Base-by-base conservation (phyloP, 2,113 vertebrate genomes). In the Acanthisitta chloris region DNA sequence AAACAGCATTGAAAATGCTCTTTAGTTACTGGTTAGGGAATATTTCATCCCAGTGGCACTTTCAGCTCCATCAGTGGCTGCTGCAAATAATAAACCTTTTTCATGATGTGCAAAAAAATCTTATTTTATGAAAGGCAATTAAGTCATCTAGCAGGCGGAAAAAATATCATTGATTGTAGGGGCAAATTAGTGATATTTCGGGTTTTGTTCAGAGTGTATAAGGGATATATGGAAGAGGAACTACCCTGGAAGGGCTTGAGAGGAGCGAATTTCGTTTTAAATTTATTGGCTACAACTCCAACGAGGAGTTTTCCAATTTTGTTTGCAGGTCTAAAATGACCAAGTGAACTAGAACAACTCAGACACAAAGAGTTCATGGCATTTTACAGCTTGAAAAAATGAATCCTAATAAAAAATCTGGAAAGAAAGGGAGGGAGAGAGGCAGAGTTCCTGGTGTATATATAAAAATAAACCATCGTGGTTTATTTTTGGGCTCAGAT, bases 91-190 rank as follows among this genome's bases (percentile, higher is more conserved):
- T 80, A 78, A 94, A 51, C 33, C 17, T 16, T 33, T 14, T 64
- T n/a, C 6, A 4, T 69, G 8, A 26, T 25, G 11, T 17, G n/a
- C 34, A 31, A 24, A 48, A 34, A 29, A 64, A 29, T 8, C 12
- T 57, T 34, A 55, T 86, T 65, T 38, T 58, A 67, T 20, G 34
- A 6, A 70, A 90, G 77, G 46, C 55, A 40, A 70, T 90, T 52
- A 94, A 90, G 17, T 18, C 71, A 46, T 25, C 51, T 5, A 36
- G 36, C 18, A 49, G 52, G 20, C n/a, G 36, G 57, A 73, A 62
- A 6, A 23, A 6, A 31, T 10, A 31, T 18, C 10, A n/a, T 1
- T 5, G 51, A n/a, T 69, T 57, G n/a, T 12, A 0, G 33, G 5
- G 25, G 51, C 9, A 85, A 85, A 74, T 11, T 4, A 43, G 43